These are phyloP conservation scores for Atta colombica DNA, from an alignment of 1,140 invertebrate genomes.

Conservation along the genomic window DNA sequence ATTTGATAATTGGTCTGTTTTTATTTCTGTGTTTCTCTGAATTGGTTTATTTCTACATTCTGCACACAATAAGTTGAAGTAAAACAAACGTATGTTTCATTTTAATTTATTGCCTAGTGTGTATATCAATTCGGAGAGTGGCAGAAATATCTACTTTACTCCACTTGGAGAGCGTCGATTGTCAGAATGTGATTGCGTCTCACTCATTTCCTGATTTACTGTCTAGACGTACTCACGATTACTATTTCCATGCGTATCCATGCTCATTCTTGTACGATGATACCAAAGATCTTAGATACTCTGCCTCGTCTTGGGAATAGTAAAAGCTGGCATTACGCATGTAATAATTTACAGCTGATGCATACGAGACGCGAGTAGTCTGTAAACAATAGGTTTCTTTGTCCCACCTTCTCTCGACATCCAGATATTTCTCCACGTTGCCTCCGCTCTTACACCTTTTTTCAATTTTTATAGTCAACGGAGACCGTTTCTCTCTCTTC, in stretches of 20 bases:
- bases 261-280: not conserved
- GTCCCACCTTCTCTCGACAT: conserved; percentile 49
- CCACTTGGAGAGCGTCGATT: not conserved
- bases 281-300: conserved; percentile 10
- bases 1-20: too few relatives aligned
- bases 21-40: too few relatives aligned
- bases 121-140: too few relatives aligned
- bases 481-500: not conserved
- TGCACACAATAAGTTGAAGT: too few relatives aligned
- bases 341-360: conserved; percentile 79
- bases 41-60: too few relatives aligned
- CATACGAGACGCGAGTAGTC: conserved; percentile 70
- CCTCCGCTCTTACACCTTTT: conserved; percentile 60
- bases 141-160: not conserved
- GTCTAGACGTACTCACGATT: not conserved
- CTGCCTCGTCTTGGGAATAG: conserved; percentile 67
- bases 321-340: conserved; percentile 76
- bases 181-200: not conserved
- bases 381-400: conserved; percentile 77
- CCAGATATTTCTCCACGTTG: conserved; percentile 64
- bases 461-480: conserved; percentile 57
- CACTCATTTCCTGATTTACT: conserved; percentile 13
- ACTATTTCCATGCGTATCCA: conserved; percentile 7
- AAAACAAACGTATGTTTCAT: too few relatives aligned
- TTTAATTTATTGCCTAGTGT: too few relatives aligned